Evolutionary conservation across 1,140 invertebrate species (phyloP), one percentile per base, ranked within the genome.

Genomic region (Lamellibrachia luymesi): DNA sequence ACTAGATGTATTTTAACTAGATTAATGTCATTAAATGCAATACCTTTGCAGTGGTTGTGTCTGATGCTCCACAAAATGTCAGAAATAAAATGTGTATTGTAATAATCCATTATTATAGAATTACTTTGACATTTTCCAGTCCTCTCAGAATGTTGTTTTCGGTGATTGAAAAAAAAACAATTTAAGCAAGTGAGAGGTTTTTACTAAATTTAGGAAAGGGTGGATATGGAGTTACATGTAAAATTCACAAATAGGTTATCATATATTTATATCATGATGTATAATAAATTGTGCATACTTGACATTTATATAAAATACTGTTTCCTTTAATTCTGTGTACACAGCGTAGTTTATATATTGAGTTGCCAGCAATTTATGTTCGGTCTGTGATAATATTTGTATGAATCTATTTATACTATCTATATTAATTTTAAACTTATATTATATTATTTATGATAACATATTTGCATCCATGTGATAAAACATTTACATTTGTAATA

Each of bases 91-190:
- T 80, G 64, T 80, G 7, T 10, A 80, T 22, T 80, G 8, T 2
- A 80, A 10, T 2, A 80, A 80, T 80, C 64, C 17, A 80, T 80
- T 80, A 80, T 80, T 80, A 80, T 22, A 80, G 64, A 80, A 80
- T 80, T 80, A 80, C 64, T 80, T 80, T 80, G 64, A 80, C 64
- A 80, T 80, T 80, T 80, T 80, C 64, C 64, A 80, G 64, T 80
- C 64, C 64, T 80, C 13, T 80, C 64, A 80, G 64, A 80, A 80
- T 80, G 64, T 80, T 80, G 64, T 80, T 80, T 80, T 80, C 25
- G 25, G 13, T 80, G 64, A 80, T 80, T 80, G 64, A 17, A 80
- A 80, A 80, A 80, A 6, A 56, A 10, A 80, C 4, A 22, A 80
- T 22, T 80, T 80, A 80, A 17, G 17, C 64, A 10, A 80, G 64